Base-by-base conservation (phyloP, 2,113 vertebrate genomes). In the Cyanoramphus novaezelandiae region DNA sequence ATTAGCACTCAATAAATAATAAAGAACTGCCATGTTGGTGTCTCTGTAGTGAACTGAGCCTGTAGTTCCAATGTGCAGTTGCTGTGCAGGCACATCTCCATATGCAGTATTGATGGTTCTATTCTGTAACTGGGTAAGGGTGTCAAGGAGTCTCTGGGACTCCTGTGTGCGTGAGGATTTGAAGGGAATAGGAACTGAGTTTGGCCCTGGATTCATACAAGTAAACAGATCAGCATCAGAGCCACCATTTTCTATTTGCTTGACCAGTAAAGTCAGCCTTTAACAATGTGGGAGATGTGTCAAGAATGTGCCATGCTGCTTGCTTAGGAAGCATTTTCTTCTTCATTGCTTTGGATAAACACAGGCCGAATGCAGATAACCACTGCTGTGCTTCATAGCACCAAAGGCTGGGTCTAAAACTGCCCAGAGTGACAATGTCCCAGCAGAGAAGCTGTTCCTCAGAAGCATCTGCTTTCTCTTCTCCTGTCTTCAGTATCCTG, bases 21-120 rank as follows among this genome's bases (percentile, higher is more conserved):
- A 92, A 74, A 88, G 88, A 72, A 62, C 37, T 74, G 60, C 41
- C 79, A 15, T 43, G 67, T 67, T 91, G 63, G 27, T 84, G 62
- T 93, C 59, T 93, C 35, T 83, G 82, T 77, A 91, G n/a, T 82
- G 77, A 94, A 44, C 71, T 50, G 72, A 90, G 82, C 67, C 57
- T 81, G 33, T 89, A 82, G 76, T 69, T 57, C 93, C 81, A 83
- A 19, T 14, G 67, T 76, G 74, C 68, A 35, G 44, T 62, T 63
- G 68, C 88, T 89, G 65, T 84, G 55, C 88, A 55, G 74, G 81
- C 43, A 62, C 82, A 59, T 93, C 67, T 83, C 68, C 24, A 17
- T 46, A 46, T 94, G 77, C 75, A 91, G 17, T 88, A 71, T 95
- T 95, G 91, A 95, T 94, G 46, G n/a, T 17, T 83, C 7, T 53